Evolutionary conservation across 2,797 vertebrate species (phyloP), one percentile per base, ranked within the genome.

Genomic region (Trematomus bernacchii): DNA sequence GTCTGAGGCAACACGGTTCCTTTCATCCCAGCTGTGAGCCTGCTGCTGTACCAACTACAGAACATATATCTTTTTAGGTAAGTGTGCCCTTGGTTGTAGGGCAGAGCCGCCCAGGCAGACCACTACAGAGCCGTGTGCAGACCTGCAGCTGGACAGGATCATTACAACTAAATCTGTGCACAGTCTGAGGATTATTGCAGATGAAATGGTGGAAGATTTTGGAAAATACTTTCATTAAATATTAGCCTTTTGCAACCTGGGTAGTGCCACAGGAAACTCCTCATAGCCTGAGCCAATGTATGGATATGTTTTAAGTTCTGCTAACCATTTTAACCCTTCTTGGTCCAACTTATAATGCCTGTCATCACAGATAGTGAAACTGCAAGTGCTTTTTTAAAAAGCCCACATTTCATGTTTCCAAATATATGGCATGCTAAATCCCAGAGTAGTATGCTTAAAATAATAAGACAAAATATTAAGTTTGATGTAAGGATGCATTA

Each of bases 21-120:
- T 82, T 84, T 79, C 50, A 70, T 85, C 70, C 76, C 84, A 87
- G 83, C 87, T 85, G 86, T 78, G 66, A 76, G 76, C 66, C 76
- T 73, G 60, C 82, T 82, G 75, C 81, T 67, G 75, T 16, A 51
- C 47, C 61, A 51, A 33, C 66, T 91, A 81, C 83, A 85, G 70
- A 82, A 64, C 66, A 50, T 79, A 55, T 73, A 53, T 73, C 21
- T 27, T 85, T 88, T 89, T 80, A 65, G 76, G 74, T 66, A 71
- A 79, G 69, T 40, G 30, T 79, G 73, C 43, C 55, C 74, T 77
- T 33, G 59, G 63, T 50, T 61, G 80, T 21, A 48, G 82, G 75
- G 75, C 59, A 80, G 68, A 51, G 65, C 86, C 2, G 65, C 77
- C 78, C 66, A 44, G 48, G 23, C 66, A 55, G 73, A 82, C 85